Conservation (phyloP, 2,113 vertebrate genomes). For the Xiphophorus couchianus region DNA sequence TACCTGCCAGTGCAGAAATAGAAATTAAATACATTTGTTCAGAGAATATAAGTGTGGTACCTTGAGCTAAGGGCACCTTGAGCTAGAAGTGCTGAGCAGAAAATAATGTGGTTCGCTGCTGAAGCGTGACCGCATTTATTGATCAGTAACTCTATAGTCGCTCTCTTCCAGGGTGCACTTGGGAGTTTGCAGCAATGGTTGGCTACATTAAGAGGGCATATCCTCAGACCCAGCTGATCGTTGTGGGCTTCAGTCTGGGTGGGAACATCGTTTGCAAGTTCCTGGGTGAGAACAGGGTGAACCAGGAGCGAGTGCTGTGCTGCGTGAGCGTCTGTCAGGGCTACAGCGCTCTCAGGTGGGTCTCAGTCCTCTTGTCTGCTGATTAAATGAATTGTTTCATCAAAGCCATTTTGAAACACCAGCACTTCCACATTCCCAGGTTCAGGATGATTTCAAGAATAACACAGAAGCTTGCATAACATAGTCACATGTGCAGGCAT, state of each 20-base stretch:
- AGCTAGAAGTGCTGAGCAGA: constrained; percentile 25
- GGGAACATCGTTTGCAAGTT: constrained; percentile 99
- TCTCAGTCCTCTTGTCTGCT: constrained; percentile 30
- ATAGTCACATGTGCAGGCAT: background rate
- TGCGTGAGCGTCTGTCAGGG: constrained; percentile 97
- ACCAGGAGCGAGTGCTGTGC: constrained; percentile 94
- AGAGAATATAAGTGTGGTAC: constrained; percentile 13
- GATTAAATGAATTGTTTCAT: constrained; percentile 20
- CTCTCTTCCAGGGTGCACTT: constrained; percentile 88
- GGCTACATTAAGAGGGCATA: constrained; percentile 91
- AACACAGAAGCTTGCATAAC: background rate
- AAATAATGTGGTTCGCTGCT: background rate
- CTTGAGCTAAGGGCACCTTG: constrained; percentile 32
- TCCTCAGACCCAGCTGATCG: constrained; percentile 89
- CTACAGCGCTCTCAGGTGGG: constrained; percentile 94
- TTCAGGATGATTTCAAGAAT: constrained; percentile 14
- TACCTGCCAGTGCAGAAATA: background rate
- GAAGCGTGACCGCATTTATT: background rate
- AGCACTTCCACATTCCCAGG: constrained; percentile 1
- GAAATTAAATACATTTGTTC: background rate
- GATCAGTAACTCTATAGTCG: constrained; percentile 21
- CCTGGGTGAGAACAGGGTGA: constrained; percentile 89
- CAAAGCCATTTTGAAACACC: constrained; percentile 6
- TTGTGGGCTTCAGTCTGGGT: constrained; percentile 96
- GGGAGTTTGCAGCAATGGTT: constrained; percentile 97